A percentile compares a stretch with the other conserved stretches of the same genome.
Evolutionary conservation across 92 coral and sea anemone species (phyloP).

Genomic region (Pocillopora meandrina): DNA sequence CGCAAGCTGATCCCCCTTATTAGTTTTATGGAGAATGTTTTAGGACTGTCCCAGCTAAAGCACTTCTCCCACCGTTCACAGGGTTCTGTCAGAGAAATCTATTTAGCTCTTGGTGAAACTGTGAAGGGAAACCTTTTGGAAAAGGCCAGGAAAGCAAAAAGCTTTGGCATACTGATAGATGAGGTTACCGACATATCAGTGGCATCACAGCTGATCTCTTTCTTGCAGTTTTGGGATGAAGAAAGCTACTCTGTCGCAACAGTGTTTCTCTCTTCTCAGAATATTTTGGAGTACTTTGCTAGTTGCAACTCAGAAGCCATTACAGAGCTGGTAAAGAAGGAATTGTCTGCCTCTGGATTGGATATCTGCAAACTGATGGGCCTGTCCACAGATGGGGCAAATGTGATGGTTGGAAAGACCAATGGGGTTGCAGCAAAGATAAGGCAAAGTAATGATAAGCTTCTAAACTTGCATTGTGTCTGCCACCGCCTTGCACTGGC

Average conservation of each 20-base stretch:
- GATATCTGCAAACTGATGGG: conserved; percentile 17
- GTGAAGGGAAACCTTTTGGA: conserved; percentile 22
- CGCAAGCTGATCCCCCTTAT: conserved; percentile 22
- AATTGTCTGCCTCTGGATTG: conserved; percentile 18
- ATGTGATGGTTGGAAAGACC: conserved; percentile 19
- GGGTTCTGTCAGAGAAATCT: conserved; percentile 37
- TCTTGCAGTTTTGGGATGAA: conserved; percentile 27
- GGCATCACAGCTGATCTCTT: conserved; percentile 26
- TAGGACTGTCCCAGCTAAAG: conserved; percentile 27
- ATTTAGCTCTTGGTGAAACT: conserved; percentile 32
- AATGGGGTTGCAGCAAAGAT: conserved; percentile 33
- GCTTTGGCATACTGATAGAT: conserved; percentile 37
- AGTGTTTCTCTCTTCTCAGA: conserved; percentile 31
- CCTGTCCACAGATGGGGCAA: conserved; percentile 14
- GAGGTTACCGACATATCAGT: conserved; percentile 36
- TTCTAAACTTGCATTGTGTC: conserved; percentile 29
- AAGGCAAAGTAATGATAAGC: conserved; percentile 23
- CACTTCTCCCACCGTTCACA: conserved; percentile 47
- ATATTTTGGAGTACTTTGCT: conserved; percentile 41
- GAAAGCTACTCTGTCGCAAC: conserved; percentile 7
- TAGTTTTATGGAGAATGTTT: conserved; percentile 27
- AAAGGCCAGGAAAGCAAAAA: not conserved
- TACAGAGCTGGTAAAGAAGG: conserved; percentile 39
- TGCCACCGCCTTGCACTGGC: conserved; percentile 39
- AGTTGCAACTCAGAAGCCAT: conserved; percentile 44